phyloP scores from a whole-genome alignment of 2,797 vertebrate genomes.

The Sebastes goodei region DNA sequence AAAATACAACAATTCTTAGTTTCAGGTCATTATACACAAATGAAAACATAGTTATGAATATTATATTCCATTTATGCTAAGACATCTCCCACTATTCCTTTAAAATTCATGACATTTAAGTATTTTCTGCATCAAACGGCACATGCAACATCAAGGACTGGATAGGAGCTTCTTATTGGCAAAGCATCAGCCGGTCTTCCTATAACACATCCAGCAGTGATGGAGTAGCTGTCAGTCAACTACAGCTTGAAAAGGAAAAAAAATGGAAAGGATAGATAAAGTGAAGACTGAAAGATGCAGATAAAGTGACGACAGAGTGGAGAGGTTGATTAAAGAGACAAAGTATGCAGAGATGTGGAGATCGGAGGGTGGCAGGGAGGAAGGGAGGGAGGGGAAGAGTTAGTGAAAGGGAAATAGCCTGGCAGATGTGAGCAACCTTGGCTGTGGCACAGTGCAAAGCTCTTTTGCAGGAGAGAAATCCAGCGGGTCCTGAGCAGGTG shows the following conservation, averaged over 20 bases:
- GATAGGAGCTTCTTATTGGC: neutral
- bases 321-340: conserved; percentile 13
- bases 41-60: too few relatives aligned
- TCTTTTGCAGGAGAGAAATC: conserved; percentile 65
- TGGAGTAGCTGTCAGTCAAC: neutral
- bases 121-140: neutral
- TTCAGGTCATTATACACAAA: rapidly evolving
- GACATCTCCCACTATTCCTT: too few relatives aligned
- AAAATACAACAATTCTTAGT: too few relatives aligned
- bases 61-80: too few relatives aligned
- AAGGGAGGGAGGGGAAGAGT: neutral
- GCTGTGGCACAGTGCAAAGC: conserved; percentile 61
- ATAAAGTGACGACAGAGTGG: neutral
- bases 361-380: neutral
- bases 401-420: conserved; percentile 40
- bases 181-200: neutral
- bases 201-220: neutral
- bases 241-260: neutral
- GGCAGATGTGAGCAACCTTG: conserved; percentile 56
- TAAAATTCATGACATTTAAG: neutral
- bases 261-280: neutral
- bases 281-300: conserved; percentile 1
- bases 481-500: conserved; percentile 62
- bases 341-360: conserved; percentile 30
- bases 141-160: neutral